Evolutionary conservation across 64 coral and sea anemone genomes (phyloP).

Genomic region (Stylophora pistillata): DNA sequence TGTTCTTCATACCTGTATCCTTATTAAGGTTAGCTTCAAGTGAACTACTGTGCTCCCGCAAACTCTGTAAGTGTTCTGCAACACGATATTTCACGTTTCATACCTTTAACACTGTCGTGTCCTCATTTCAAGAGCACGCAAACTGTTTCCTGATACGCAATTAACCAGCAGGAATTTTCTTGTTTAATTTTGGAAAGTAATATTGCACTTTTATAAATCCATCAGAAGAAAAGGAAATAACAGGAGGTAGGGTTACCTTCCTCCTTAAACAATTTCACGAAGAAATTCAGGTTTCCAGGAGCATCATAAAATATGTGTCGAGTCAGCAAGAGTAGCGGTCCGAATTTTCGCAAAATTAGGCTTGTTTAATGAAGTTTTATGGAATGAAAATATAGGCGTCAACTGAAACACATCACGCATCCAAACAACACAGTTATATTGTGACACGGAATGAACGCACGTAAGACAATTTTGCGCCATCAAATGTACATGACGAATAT

Average conservation of each 20-base stretch:
- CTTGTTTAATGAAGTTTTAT: neutral
- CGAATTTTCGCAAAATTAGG: too few relatives aligned
- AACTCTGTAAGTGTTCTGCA: neutral
- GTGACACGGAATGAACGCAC: neutral
- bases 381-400: neutral
- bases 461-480: neutral
- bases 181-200: constrained; percentile 17
- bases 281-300: neutral
- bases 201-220: constrained; percentile 32
- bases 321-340: neutral
- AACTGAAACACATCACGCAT: neutral
- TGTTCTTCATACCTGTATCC: neutral
- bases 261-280: neutral
- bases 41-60: neutral
- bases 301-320: neutral
- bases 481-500: constrained; percentile 11
- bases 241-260: constrained; percentile 3
- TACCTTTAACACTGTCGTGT: neutral
- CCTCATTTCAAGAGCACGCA: constrained; percentile 20
- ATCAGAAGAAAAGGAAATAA: constrained; percentile 2
- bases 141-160: constrained; percentile 31
- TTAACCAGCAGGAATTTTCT: constrained; percentile 1
- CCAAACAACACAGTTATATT: constrained; percentile 6
- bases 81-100: constrained; percentile 3
- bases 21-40: neutral